These are phyloP conservation scores for Leucoma salicis DNA, from an alignment of 2,888 invertebrate genomes.

Conservation along the genomic window DNA sequence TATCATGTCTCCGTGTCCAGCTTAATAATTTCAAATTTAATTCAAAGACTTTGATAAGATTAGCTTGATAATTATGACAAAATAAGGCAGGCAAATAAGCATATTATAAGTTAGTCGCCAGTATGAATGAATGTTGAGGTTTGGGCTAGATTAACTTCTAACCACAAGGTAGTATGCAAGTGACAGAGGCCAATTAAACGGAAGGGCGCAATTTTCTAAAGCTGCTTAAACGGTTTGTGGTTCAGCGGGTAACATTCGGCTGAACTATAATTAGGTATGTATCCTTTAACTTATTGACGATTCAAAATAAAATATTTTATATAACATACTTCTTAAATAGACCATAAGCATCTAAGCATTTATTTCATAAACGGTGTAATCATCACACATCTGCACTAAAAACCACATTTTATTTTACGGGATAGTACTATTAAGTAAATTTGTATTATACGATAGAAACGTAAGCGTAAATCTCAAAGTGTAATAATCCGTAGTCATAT, in stretches of 20 bases:
- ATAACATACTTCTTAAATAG: too few species aligned
- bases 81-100: too few species aligned
- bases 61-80: too few species aligned
- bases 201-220: not conserved
- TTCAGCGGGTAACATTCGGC: not conserved
- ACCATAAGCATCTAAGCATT: too few species aligned
- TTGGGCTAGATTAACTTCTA: not conserved
- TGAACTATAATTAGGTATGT: not conserved
- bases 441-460: too few species aligned
- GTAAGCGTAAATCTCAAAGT: too few species aligned
- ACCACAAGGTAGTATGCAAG: constrained; percentile 4
- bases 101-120: too few species aligned
- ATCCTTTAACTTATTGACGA: not conserved
- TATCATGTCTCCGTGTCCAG: too few species aligned
- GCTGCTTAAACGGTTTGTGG: not conserved
- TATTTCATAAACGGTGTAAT: not conserved
- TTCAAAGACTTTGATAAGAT: too few species aligned
- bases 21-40: too few species aligned
- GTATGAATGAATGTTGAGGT: not conserved
- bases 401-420: constrained; percentile 42
- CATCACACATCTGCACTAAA: constrained; percentile 19
- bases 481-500: too few species aligned
- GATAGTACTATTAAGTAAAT: constrained; percentile 13
- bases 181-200: constrained; percentile 1
- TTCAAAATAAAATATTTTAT: not conserved